Base-by-base conservation (phyloP, 2,113 vertebrate genomes). In the Toxostoma redivivum region DNA sequence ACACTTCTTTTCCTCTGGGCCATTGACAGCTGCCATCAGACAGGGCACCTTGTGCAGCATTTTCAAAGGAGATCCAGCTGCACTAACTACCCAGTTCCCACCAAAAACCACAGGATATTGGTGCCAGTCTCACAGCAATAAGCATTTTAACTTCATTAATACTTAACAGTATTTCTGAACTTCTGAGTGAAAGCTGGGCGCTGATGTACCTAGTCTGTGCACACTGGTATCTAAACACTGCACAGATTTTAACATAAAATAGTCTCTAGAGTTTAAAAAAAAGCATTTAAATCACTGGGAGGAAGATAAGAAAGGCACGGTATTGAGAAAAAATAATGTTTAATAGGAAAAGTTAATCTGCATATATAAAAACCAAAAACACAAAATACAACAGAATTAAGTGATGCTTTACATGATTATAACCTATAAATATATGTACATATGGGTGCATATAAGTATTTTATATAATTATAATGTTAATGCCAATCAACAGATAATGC, bases 371-470 rank as follows among this genome's bases (percentile, higher is more conserved):
- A 86, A 86, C 3, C 19, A 76, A 62, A 62, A 79, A 1, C n/a
- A 92, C 24, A 88, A 86, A 93, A 76, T 40, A 71, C 40, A 87
- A 90, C 21, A 92, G 22, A 81, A 73, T 74, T 83, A 79, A 90
- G 77, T 27, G 6, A 74, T 89, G 12, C 7, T 64, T 89, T 83
- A 93, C 61, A 84, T 70, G 38, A 67, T 60, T 10, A 31, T 65
- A 72, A 16, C 4, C 62, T 91, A 90, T 95, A 97, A 96, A 96
- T 94, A 91, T 94, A 94, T 91, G 35, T 95, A 95, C 85, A 96
- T 71, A 56, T 62, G 60, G 76, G 22, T 70, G 65, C 35, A 89
- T 53, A 28, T 33, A 83, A 77, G 53, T 84, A 53, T 61, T 81
- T 73, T 35, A 35, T 84, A 38, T 58, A 45, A 53, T 35, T 80